Base-by-base conservation (phyloP, 2,888 invertebrate genomes). In the Lydus trimaculatus region DNA sequence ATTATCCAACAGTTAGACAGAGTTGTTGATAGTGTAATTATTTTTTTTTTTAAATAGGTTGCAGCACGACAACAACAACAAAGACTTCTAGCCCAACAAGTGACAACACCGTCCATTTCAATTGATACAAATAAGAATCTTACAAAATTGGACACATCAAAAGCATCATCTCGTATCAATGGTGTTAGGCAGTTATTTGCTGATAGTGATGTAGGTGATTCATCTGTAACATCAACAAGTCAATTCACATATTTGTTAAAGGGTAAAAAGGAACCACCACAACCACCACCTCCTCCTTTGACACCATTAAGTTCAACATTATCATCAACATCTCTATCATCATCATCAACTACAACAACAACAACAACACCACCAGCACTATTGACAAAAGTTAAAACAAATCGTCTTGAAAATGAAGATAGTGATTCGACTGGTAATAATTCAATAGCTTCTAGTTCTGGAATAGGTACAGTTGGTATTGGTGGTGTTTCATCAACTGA, bases 51-150 rank as follows among this genome's bases (percentile, higher is more conserved):
- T n/a, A n/a, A n/a, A 66, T 79, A 91, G 91, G 91, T 91, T 69
- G 90, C 90, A 0, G 92, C 92, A 77, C 88, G 92, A 1, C 92
- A 92, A 79, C 90, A 91, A 77, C 89, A 89, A 78, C 87, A 89
- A 78, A 86, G 88, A 75, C 87, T 90, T 67, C 81, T 89, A 60
- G 86, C 88, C 58, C 88, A 89, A 75, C 89, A 89, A 67, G 72
- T 72, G 56, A 61, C 66, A 75, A 82, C 86, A 31, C 43, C 65
- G 36, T 17, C 66, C n/a, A 28, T 23, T 36, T 25, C 56, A 15
- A 11, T 28, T 23, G 52, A 31, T 15, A 25, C 74, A 71, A 76
- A 68, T 72, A 81, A 82, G 78, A 75, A 76, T 75, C 52, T 79
- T 75, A 72, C 77, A 73, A 77, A 85, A 81, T 74, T 81, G 74